Evolutionary conservation across 2,888 invertebrate genomes (phyloP).

Genomic region (Lysandra coridon): DNA sequence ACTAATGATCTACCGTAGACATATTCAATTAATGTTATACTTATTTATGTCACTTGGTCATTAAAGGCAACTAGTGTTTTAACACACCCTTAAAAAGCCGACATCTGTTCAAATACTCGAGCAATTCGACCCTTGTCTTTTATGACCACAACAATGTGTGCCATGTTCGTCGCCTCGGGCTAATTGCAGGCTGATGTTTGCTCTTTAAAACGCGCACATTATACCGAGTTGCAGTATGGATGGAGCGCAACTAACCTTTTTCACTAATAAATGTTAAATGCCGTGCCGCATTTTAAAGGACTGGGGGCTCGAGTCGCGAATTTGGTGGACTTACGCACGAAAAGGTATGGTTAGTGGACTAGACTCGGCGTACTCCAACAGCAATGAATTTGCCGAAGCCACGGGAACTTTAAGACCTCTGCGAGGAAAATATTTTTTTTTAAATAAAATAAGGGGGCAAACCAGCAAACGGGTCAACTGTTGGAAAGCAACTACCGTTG

Average conservation of each 20-base stretch:
- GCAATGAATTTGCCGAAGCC: no score
- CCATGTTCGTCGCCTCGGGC: conserved; percentile 59
- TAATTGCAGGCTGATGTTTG: conserved; percentile 67
- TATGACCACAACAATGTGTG: not conserved
- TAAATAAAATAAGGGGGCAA: no score
- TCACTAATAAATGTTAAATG: no score
- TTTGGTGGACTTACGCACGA: not conserved
- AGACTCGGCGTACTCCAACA: no score
- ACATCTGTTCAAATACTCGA: not conserved
- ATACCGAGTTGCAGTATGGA: not conserved
- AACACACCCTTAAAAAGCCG: not conserved
- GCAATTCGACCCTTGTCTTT: not conserved
- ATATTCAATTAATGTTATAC: not conserved
- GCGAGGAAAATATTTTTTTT: not conserved
- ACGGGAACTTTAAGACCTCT: not conserved
- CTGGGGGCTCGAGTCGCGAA: not conserved
- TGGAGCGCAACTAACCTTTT: not conserved
- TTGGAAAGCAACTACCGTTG: no score
- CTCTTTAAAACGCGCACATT: conserved; percentile 44
- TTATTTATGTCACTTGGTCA: not conserved
- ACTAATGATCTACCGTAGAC: no score
- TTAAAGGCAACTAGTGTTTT: not conserved
- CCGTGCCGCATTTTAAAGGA: not conserved
- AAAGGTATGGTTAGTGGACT: not conserved
- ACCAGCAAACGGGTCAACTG: no score